Evolutionary conservation across 2,113 vertebrate genomes (phyloP).

Genomic region (Perca flavescens): DNA sequence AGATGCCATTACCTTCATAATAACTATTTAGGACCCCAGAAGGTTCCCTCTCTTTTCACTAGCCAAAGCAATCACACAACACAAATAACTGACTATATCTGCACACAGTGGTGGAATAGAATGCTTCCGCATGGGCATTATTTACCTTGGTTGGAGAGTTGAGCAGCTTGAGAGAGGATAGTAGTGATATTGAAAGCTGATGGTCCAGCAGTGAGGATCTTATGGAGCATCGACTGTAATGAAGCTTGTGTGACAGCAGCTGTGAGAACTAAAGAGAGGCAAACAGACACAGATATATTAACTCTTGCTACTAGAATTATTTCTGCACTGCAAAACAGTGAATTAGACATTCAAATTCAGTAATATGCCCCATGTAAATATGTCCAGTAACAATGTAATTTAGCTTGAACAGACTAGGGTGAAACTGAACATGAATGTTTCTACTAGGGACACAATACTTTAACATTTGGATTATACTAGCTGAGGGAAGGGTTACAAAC

Average conservation of each 20-base stretch:
- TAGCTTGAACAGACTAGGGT: not conserved
- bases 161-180: constrained; percentile 97
- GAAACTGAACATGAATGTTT: not conserved
- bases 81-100: not conserved
- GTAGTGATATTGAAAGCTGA: constrained; percentile 99
- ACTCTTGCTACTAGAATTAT: not conserved
- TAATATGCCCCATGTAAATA: not conserved
- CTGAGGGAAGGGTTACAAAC: not conserved
- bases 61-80: not conserved
- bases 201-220: constrained; percentile 98
- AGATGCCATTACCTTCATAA: not conserved
- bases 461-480: not conserved
- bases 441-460: not conserved
- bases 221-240: constrained; percentile 98
- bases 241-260: constrained; percentile 99
- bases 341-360: not conserved
- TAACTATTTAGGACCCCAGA: not conserved
- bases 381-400: not conserved
- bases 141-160: constrained; percentile 96
- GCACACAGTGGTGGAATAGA: not conserved
- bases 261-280: constrained; percentile 89
- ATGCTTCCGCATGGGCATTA: not conserved
- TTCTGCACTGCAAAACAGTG: not conserved
- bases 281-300: constrained; percentile 11
- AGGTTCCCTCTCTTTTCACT: not conserved